phyloP scores from a whole-genome alignment of 2,888 invertebrate genomes.

The Hirtodrosophila trivittata region DNA sequence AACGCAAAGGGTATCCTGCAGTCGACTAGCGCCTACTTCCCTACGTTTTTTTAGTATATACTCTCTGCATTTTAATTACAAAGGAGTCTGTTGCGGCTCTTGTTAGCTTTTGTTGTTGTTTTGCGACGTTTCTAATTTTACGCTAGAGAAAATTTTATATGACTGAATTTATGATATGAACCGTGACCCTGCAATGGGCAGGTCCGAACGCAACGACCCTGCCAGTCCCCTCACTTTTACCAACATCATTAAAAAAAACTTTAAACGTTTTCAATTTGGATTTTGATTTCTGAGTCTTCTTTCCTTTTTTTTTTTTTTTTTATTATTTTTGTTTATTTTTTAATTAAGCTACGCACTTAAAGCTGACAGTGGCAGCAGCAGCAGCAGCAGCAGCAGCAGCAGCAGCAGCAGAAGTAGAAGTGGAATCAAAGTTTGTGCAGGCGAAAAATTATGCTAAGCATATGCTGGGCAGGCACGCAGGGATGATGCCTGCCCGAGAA shows the following conservation, averaged over 20 bases:
- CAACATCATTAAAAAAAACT: conserved; percentile 23
- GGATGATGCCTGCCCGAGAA: conserved; percentile 53
- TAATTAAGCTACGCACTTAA: conserved; percentile 56
- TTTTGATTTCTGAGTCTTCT: background rate
- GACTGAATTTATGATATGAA: conserved; percentile 80
- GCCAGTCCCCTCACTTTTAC: too few relatives aligned
- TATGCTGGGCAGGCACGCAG: conserved; percentile 51
- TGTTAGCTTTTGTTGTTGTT: conserved; percentile 45
- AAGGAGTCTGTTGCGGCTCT: conserved; percentile 51
- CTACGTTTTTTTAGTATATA: conserved; percentile 14
- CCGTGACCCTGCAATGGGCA: conserved; percentile 45
- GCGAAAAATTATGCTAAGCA: conserved; percentile 74
- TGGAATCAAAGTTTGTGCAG: conserved; percentile 47
- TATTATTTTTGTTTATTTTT: conserved; percentile 32
- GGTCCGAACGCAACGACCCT: conserved; percentile 6
- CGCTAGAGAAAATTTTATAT: conserved; percentile 82
- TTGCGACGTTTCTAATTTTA: conserved; percentile 81
- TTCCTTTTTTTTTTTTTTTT: background rate
- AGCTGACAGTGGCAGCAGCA: conserved; percentile 19
- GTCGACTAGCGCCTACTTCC: background rate
- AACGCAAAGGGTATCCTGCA: background rate
- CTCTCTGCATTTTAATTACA: conserved; percentile 62
- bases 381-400: background rate
- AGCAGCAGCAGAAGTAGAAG: background rate
- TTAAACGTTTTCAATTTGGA: conserved; percentile 57